A percentile compares a stretch with the other conserved stretches of the same genome.
phyloP scores from a whole-genome alignment of 2,797 vertebrate species.

The Pseudotriccus pelzelni region DNA sequence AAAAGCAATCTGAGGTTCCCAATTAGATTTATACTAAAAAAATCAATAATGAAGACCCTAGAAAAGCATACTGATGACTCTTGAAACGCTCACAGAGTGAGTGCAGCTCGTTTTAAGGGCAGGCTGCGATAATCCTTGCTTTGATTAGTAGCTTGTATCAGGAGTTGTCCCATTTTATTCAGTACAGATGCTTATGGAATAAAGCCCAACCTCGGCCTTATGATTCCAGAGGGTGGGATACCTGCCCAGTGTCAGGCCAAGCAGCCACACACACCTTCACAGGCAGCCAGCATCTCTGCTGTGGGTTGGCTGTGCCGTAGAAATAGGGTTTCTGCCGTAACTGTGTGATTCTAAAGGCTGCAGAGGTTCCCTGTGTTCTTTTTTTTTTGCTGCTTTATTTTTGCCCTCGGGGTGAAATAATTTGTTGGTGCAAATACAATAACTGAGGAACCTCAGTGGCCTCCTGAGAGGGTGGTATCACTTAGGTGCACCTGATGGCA shows the following conservation, averaged over 20 bases:
- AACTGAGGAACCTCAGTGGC: neutral
- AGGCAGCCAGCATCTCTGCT: neutral
- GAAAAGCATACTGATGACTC: constrained; percentile 5
- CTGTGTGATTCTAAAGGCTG: neutral
- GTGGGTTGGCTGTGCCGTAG: neutral
- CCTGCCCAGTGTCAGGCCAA: neutral
- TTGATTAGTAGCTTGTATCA: constrained; percentile 21
- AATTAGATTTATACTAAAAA: constrained; percentile 59
- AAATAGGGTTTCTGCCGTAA: fast-evolving
- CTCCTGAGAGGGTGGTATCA: neutral
- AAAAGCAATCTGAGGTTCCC: constrained; percentile 34
- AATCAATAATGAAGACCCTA: constrained; percentile 52
- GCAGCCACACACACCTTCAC: neutral
- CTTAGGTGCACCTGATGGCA: neutral
- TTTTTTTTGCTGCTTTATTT: neutral
- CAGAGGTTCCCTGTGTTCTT: neutral
- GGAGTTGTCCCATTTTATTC: neutral
- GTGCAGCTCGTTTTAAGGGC: constrained; percentile 14
- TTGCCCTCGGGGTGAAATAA: neutral
- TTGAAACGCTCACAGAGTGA: neutral
- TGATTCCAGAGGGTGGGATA: neutral
- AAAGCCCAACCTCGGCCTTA: neutral
- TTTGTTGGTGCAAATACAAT: neutral
- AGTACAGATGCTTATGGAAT: neutral
- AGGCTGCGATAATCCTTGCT: constrained; percentile 29